Conservation (phyloP, 2,797 vertebrate genomes). For the Syndactyla subalaris region DNA sequence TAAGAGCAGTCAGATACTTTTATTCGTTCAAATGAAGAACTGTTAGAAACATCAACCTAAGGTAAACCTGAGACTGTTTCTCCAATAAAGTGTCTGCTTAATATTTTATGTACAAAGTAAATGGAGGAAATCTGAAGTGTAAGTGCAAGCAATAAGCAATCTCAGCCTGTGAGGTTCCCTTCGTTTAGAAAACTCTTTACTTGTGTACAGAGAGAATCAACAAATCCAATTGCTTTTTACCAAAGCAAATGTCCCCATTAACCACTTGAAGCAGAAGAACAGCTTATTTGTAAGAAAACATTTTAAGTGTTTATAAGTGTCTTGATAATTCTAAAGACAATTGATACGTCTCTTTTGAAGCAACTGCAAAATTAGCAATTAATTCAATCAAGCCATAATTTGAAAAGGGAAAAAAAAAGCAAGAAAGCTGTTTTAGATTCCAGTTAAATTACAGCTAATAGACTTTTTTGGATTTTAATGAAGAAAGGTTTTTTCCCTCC, state of each 20-base stretch:
- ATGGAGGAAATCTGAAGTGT: not conserved
- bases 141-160: not conserved
- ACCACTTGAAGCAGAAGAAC: slow-evolving; percentile 27
- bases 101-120: not conserved
- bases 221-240: slow-evolving; percentile 14
- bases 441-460: not conserved
- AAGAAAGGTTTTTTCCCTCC: not conserved
- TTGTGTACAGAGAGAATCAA: not conserved
- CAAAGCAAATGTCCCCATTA: slow-evolving; percentile 19
- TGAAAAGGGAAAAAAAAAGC: not conserved
- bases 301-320: not conserved
- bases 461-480: not conserved
- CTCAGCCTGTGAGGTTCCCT: not conserved
- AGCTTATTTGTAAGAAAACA: slow-evolving; percentile 2
- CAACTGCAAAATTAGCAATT: slow-evolving; percentile 18
- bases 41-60: not conserved
- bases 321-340: slow-evolving; percentile 28
- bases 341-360: not conserved
- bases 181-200: not conserved
- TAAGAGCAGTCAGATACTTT: not conserved
- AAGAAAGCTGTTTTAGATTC: not conserved
- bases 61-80: not conserved
- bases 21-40: not conserved
- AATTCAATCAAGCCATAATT: slow-evolving; percentile 6
- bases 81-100: not conserved